Conservation (phyloP, 2,888 invertebrate species). For the Thera obeliscata region DNA sequence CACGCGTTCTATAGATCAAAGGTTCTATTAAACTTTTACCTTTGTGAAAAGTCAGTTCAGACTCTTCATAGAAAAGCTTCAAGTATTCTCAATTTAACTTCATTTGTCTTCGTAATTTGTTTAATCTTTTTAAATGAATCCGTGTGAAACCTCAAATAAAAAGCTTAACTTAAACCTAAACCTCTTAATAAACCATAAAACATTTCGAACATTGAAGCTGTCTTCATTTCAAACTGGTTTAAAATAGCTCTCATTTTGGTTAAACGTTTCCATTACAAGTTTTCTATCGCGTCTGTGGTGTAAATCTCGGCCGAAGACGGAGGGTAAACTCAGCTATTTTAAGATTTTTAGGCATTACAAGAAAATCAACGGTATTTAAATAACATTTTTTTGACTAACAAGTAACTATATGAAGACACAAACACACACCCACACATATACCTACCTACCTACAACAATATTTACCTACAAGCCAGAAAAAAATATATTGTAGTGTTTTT, state of each 20-base stretch:
- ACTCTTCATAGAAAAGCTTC: neutral
- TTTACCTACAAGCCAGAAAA: too few relatives aligned
- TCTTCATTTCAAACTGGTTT: constrained; percentile 51
- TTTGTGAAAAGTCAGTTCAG: neutral
- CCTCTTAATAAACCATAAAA: constrained; percentile 37
- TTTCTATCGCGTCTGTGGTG: constrained; percentile 23
- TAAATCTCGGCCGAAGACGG: constrained; percentile 1
- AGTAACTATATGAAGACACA: too few relatives aligned
- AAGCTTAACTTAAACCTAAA: constrained; percentile 28
- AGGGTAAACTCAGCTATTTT: neutral
- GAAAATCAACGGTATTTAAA: too few relatives aligned
- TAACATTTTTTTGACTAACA: too few relatives aligned
- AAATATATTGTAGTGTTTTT: too few relatives aligned
- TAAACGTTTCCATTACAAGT: constrained; percentile 47
- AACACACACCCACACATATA: too few relatives aligned
- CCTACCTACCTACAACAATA: too few relatives aligned
- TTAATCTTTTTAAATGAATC: constrained; percentile 27
- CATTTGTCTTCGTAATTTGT: neutral
- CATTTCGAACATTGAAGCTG: constrained; percentile 36
- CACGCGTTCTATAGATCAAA: too few relatives aligned
- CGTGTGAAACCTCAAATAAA: constrained; percentile 29
- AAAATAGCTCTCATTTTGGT: constrained; percentile 52
- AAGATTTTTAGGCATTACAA: too few relatives aligned
- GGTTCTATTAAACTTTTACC: neutral
- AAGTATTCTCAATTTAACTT: neutral